phyloP scores from a whole-genome alignment of 2,797 vertebrate species.

The Micromesistius poutassou region DNA sequence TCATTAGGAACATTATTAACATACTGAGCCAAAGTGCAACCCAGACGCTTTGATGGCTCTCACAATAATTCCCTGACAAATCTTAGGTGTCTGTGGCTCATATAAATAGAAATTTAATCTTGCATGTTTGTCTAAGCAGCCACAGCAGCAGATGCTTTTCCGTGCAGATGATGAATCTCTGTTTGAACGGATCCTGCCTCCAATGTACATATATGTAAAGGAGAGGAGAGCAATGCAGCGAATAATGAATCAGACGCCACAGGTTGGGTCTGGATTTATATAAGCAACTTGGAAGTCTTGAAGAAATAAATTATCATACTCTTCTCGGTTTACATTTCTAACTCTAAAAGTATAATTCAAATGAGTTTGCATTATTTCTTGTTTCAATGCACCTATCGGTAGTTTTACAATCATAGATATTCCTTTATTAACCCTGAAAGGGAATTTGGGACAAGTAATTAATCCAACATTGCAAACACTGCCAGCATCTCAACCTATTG shows the following conservation, averaged over 20 bases:
- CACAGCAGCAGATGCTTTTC: constrained; percentile 73
- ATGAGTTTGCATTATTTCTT: background rate
- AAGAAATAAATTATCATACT: background rate
- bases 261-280: constrained; percentile 52
- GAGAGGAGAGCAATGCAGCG: constrained; percentile 54
- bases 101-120: constrained; percentile 87
- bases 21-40: constrained; percentile 41
- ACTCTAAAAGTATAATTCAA: background rate
- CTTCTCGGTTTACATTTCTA: background rate
- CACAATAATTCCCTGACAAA: constrained; percentile 70
- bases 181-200: constrained; percentile 72
- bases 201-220: constrained; percentile 74
- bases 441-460: background rate
- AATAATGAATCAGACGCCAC: constrained; percentile 59
- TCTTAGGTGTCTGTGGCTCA: constrained; percentile 66
- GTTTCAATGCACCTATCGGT: background rate
- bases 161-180: constrained; percentile 76
- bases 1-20: constrained; percentile 40
- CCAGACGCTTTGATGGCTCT: constrained; percentile 48
- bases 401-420: background rate
- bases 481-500: constrained; percentile 52
- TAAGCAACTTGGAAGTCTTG: constrained; percentile 38
- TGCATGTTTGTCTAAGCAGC: constrained; percentile 79
- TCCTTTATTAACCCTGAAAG: constrained; percentile 1
- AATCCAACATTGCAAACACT: constrained; percentile 11